Evolutionary conservation across 1,140 invertebrate genomes (phyloP).

Genomic region (Euborellia annulipes): DNA sequence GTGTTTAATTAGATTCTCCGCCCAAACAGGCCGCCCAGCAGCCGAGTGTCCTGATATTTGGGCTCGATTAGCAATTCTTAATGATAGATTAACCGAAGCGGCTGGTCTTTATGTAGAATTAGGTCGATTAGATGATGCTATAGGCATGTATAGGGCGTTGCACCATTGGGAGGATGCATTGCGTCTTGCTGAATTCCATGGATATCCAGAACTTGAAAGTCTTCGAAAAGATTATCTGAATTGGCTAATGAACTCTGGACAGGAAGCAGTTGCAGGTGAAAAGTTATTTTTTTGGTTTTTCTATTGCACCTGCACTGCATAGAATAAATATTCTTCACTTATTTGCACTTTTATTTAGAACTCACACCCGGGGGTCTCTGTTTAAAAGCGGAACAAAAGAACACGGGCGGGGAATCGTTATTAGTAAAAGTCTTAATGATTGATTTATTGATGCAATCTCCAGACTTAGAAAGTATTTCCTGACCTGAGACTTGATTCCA

Average conservation of each 20-base stretch:
- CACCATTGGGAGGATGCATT: conserved; percentile 77
- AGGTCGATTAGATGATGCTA: conserved; percentile 58
- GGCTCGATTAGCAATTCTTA: conserved; percentile 72
- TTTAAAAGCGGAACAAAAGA: no score
- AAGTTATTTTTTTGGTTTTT: no score
- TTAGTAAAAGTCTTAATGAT: no score
- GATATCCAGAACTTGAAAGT: conserved; percentile 54
- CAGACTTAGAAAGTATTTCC: no score
- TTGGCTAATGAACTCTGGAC: conserved; percentile 63
- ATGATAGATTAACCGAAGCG: conserved; percentile 73
- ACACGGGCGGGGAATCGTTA: no score
- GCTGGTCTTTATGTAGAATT: conserved; percentile 78
- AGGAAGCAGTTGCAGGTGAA: conserved; percentile 69
- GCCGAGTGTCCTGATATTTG: conserved; percentile 54
- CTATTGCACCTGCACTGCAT: no score
- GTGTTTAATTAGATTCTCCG: conserved; percentile 10
- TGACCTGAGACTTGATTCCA: no score
- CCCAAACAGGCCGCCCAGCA: not conserved
- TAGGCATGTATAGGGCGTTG: conserved; percentile 78
- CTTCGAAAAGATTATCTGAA: conserved; percentile 58
- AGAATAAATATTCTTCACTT: no score
- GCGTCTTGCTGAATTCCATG: conserved; percentile 52
- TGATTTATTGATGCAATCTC: no score
- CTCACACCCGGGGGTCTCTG: no score
- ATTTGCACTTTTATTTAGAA: no score